phyloP scores from a whole-genome alignment of 1,140 invertebrate genomes.

The Halyomorpha halys region DNA sequence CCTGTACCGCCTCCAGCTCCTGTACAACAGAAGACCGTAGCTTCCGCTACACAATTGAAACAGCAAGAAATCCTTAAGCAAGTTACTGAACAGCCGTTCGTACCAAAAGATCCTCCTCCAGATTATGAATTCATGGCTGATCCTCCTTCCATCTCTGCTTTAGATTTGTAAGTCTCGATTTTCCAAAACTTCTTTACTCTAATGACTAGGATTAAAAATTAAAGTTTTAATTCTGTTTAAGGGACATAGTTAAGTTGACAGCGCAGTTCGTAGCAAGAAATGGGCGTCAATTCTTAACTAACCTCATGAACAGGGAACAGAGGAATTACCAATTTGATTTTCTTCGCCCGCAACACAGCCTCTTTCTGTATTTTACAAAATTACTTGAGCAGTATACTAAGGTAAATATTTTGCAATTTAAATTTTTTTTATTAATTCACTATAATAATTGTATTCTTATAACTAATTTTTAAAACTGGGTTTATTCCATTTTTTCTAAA shows the following conservation, averaged over 20 bases:
- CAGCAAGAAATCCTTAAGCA: conserved; percentile 84
- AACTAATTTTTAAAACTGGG: no score
- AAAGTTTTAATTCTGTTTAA: conserved; percentile 37
- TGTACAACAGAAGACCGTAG: conserved; percentile 38
- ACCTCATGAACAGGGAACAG: conserved; percentile 96
- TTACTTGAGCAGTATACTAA: conserved; percentile 97
- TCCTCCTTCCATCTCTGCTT: conserved; percentile 96
- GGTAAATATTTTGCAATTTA: no score
- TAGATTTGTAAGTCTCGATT: conserved; percentile 68
- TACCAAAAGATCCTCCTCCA: conserved; percentile 88
- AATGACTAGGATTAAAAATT: conserved; percentile 19
- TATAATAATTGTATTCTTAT: no score
- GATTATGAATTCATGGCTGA: conserved; percentile 98
- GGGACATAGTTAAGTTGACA: conserved; percentile 94
- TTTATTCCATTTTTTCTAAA: no score
- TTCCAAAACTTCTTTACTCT: neutral
- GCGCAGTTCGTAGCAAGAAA: conserved; percentile 98
- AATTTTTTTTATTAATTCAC: no score
- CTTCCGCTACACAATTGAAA: conserved; percentile 64
- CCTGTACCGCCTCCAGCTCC: conserved; percentile 26
- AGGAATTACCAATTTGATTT: conserved; percentile 99
- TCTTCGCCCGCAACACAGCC: conserved; percentile 91
- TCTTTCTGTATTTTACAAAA: conserved; percentile 98
- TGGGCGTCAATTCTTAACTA: conserved; percentile 94
- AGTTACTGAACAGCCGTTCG: conserved; percentile 68